Conservation (phyloP, 1,140 invertebrate genomes). For the Glomeris maerens region DNA sequence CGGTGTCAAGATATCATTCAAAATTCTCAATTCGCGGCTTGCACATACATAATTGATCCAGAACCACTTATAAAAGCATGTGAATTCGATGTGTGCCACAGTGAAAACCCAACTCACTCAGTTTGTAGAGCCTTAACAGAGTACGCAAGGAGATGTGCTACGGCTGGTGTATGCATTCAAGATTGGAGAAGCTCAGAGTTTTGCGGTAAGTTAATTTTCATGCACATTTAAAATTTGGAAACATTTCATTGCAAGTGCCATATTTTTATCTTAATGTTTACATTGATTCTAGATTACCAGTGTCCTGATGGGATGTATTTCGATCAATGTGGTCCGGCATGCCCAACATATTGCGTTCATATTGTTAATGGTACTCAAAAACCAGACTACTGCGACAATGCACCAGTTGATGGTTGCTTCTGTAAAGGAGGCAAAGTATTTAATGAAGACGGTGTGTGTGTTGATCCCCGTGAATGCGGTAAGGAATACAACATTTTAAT, state of each 20-base stretch:
- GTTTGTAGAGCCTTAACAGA: constrained; percentile 49
- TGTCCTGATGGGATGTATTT: constrained; percentile 44
- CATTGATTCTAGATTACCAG: constrained; percentile 13
- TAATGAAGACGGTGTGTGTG: constrained; percentile 42
- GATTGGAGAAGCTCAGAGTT: constrained; percentile 45
- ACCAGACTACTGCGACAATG: constrained; percentile 32
- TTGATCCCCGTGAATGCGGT: constrained; percentile 39
- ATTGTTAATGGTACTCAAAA: constrained; percentile 24
- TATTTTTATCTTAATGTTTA: neutral
- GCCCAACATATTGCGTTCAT: constrained; percentile 52
- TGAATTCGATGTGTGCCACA: constrained; percentile 46
- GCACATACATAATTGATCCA: constrained; percentile 44
- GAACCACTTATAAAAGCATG: constrained; percentile 48
- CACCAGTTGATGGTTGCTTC: constrained; percentile 59
- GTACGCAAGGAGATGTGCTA: constrained; percentile 54
- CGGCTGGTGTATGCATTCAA: constrained; percentile 48
- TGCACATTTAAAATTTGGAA: constrained; percentile 8
- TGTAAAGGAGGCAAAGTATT: constrained; percentile 53
- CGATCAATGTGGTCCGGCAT: constrained; percentile 46
- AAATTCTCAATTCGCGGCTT: constrained; percentile 9
- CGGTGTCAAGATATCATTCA: constrained; percentile 17
- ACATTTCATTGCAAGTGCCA: constrained; percentile 32
- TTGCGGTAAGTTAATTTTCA: constrained; percentile 38
- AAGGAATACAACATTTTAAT: too few species aligned
- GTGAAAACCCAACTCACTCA: constrained; percentile 25